phyloP scores from a whole-genome alignment of 2,113 vertebrate species.

The Heliornis fulica region DNA sequence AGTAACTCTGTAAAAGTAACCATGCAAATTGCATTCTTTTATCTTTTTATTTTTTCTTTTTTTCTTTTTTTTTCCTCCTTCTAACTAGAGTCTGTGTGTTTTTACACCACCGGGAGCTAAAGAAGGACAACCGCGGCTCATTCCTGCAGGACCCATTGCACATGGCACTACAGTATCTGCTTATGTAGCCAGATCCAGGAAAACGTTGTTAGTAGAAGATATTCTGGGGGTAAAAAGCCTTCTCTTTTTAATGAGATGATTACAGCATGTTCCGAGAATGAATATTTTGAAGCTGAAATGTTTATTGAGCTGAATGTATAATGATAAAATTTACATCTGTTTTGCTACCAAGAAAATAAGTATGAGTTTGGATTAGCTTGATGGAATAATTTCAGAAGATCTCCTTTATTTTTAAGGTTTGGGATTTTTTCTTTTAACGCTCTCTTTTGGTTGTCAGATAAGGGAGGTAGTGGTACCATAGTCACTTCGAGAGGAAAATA shows the following conservation, averaged over 20 bases:
- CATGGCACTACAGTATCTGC: slow-evolving; percentile 93
- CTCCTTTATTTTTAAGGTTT: neutral
- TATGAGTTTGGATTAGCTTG: neutral
- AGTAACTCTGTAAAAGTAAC: neutral
- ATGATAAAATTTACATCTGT: neutral
- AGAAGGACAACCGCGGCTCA: slow-evolving; percentile 86
- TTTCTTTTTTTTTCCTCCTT: neutral
- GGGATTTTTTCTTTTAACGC: neutral
- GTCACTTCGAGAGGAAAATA: neutral
- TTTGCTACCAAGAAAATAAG: neutral
- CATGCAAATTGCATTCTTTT: neutral
- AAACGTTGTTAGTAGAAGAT: slow-evolving; percentile 93
- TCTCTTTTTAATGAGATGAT: neutral
- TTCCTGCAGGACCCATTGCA: slow-evolving; percentile 88
- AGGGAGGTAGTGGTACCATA: neutral
- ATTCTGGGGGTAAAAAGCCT: slow-evolving; percentile 85
- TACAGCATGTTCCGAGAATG: neutral
- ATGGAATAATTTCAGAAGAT: neutral
- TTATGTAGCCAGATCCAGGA: slow-evolving; percentile 94
- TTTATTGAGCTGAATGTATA: neutral
- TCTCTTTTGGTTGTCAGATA: neutral
- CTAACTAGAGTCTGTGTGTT: slow-evolving; percentile 89
- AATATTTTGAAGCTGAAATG: neutral
- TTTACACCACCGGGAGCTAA: slow-evolving; percentile 92
- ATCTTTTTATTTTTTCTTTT: neutral